These are phyloP conservation scores for Siderastrea radians DNA, from an alignment of 92 coral and sea anemone species.

Conservation along the genomic window DNA sequence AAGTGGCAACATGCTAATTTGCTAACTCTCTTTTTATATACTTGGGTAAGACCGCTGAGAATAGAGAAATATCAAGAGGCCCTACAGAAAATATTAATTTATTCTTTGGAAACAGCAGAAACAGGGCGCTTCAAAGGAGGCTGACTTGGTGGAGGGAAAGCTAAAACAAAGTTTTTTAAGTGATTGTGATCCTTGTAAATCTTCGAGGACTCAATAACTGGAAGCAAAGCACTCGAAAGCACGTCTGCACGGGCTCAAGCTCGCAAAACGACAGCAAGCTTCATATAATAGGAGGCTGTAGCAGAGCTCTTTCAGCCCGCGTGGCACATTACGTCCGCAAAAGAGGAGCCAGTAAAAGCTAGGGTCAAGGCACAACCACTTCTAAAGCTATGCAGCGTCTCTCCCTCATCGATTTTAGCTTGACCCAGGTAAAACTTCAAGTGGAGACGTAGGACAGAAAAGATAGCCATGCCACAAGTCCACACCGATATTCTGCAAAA, in stretches of 20 bases:
- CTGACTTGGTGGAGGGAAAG: not conserved
- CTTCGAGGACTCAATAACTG: not conserved
- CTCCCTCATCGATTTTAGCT: not conserved
- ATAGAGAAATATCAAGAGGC: too few species aligned
- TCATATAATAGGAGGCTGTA: not conserved
- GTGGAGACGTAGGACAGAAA: slow-evolving; percentile 52
- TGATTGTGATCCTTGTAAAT: not conserved
- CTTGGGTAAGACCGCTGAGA: too few species aligned
- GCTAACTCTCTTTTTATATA: too few species aligned
- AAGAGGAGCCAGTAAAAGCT: not conserved
- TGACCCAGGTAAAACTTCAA: not conserved
- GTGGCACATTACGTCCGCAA: not conserved
- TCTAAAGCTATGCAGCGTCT: not conserved
- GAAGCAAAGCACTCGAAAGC: not conserved
- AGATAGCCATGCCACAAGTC: slow-evolving; percentile 18
- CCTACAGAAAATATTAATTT: not conserved
- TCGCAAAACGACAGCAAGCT: not conserved
- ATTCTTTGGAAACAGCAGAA: not conserved
- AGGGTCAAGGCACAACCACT: too few species aligned
- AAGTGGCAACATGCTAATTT: too few species aligned
- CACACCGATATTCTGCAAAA: slow-evolving; percentile 11
- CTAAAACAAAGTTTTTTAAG: too few species aligned
- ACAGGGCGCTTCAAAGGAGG: not conserved
- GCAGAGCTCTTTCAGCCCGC: not conserved
- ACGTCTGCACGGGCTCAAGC: not conserved